Base-by-base conservation (phyloP, 1,140 invertebrate genomes). In the Thaumatotibia leucotreta region DNA sequence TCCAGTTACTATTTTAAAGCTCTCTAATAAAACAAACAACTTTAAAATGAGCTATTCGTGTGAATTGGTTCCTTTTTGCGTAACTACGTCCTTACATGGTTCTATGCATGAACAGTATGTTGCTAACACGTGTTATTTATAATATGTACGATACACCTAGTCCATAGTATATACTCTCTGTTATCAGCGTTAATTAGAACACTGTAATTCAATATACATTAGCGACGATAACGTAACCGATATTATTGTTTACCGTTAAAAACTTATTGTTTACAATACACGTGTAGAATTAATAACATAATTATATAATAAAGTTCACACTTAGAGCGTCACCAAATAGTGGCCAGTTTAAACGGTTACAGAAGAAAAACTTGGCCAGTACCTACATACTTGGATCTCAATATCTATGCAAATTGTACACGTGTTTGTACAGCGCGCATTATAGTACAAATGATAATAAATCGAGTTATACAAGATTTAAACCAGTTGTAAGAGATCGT, bases 101-200 rank as follows among this genome's bases (percentile, higher is more conserved):
- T n/a, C n/a, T n/a, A n/a, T n/a, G n/a, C n/a, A n/a, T n/a, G n/a
- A n/a, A n/a, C n/a, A n/a, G n/a, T n/a, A n/a, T n/a, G n/a, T n/a
- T n/a, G n/a, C n/a, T n/a, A n/a, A n/a, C n/a, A n/a, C n/a, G n/a
- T n/a, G n/a, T n/a, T 45, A 45, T 45, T 20, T 45, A 20, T 45
- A 14, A 20, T 45, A 45, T 45, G 39, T 45, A 45, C 14, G 6
- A 39, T 20, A 45, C 39, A 45, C 4, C 39, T 45, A 45, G 39
- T 45, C 17, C 39, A 45, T n/a, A n/a, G n/a, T 39, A 39, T 58
- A 58, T 58, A 58, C 23, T 27, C 24, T n/a, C 24, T 27, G 52
- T 58, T 58, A 58, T 58, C 52, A 29, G 9, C 20, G 24, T 14
- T 58, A 58, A 58, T 58, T 58, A 58, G 52, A 58, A 58, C 52